Percentiles rank a stretch among this genome's conserved stretches.
Evolutionary conservation across 2,797 vertebrate genomes (phyloP).

Genomic region (Pantherophis vulpinus): DNA sequence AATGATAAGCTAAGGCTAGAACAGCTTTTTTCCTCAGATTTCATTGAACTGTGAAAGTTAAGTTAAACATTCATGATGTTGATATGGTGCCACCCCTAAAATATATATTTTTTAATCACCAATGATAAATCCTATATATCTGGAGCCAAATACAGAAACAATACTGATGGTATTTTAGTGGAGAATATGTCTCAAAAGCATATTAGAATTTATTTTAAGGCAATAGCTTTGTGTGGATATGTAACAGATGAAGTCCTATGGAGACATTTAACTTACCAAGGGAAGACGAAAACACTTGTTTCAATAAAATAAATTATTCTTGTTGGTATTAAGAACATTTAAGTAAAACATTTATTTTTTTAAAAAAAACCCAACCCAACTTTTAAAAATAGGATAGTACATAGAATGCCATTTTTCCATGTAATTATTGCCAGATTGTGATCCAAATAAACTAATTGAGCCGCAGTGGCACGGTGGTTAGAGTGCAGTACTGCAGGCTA

Average conservation of each 20-base stretch:
- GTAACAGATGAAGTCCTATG: neutral
- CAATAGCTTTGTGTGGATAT: slow-evolving; percentile 13
- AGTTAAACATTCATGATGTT: slow-evolving; percentile 27
- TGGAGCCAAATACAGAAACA: neutral
- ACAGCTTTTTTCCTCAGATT: slow-evolving; percentile 14
- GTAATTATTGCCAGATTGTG: neutral
- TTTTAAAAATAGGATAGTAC: neutral
- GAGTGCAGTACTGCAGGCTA: too few relatives aligned
- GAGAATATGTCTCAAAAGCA: neutral
- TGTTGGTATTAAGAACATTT: slow-evolving; percentile 46
- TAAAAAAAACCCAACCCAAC: neutral
- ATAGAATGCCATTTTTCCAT: neutral
- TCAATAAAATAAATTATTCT: slow-evolving; percentile 36
- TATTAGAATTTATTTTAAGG: slow-evolving; percentile 3
- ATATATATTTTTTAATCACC: neutral
- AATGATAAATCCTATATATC: slow-evolving; percentile 3
- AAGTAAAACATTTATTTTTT: neutral
- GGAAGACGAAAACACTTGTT: slow-evolving; percentile 38
- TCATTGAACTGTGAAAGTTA: neutral
- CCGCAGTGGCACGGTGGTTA: too few relatives aligned
- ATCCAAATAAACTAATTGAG: neutral
- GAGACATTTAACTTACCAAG: slow-evolving; percentile 14
- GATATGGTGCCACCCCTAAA: neutral
- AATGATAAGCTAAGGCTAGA: neutral
- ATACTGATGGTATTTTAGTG: neutral